Evolutionary conservation across 2,888 invertebrate genomes (phyloP), one percentile per base, ranked within the genome.

Genomic region (Timandra comae): DNA sequence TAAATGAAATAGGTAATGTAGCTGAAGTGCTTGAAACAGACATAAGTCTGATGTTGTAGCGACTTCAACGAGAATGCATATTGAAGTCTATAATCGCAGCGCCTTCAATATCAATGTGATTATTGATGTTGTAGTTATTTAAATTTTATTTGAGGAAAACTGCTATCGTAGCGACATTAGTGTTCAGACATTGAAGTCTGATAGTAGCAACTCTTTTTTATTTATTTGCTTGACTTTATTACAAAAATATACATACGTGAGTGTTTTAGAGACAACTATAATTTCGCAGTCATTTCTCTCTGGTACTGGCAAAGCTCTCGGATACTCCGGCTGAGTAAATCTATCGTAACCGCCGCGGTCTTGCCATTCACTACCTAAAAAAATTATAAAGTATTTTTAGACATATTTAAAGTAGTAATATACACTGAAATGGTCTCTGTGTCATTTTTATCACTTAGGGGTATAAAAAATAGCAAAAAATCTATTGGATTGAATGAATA

Each of bases 261-360:
- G 88, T 4, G 87, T 73, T 68, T 93, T 93, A 28, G 93, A 92
- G 2, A 95, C 91, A 2, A 96, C 95, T 56, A 97, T 94, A 33
- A 97, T 95, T 81, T 96, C 96, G 70, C 96, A 95, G 65, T 97
- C 96, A 66, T 96, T 95, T 49, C 91, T 89, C 41, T 92, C 92
- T 0, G 89, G 63, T 1, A 80, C 72, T 3, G 82, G 79, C 20
- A 81, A 36, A 0, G 72, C 56, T 27, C 84, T 57, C 0, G 77
- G 69, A 41, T 78, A 84, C n/a, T 82, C 79, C 0, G 53, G 51
- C 23, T 61, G 63, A 5, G 60, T 46, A 38, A 69, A 85, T 7
- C 78, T 68, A 10, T 77, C 80, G 36, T 65, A 85, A 2, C 55
- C 56, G 2, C 54, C 57, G 7, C 78, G 58, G 0, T 82, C 82